Base-by-base conservation (phyloP, 2,888 invertebrate species). In the Fabriciana adippe region DNA sequence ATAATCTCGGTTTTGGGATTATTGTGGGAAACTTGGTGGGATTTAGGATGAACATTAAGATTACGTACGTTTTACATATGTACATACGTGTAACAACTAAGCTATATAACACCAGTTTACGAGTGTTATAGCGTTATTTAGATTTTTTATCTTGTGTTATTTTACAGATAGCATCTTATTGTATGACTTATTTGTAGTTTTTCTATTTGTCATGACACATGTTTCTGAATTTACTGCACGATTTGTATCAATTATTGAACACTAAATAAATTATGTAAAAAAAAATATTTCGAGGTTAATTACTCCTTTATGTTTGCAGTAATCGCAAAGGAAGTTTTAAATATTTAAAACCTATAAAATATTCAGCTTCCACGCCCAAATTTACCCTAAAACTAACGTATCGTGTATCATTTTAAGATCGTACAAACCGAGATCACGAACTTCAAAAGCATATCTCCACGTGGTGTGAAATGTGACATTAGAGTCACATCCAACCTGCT, bases 401-500 rank as follows among this genome's bases (percentile, higher is more conserved):
- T 66, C 53, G 41, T 45, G 26, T 51, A 64, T 71, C 69, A 71
- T 71, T n/a, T 51, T 61, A 60, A 67, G 67, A 72, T 74, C 72
- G 67, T 65, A 65, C 68, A 51, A 69, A 67, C 71, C 16, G 60
- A 71, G 67, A 71, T 66, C 68, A 70, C 67, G 68, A 66, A 63
- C 66, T 63, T 69, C 69, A 55, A 71, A 72, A 67, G 66, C 59
- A 66, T 66, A 74, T 69, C 64, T 69, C 68, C 70, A 72, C 70
- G 66, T 74, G 69, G 72, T 70, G 73, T 74, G 70, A 74, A 74
- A 68, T 71, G 73, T 67, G 72, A 70, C 72, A 69, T 73, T 67
- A 67, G 59, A 57, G 64, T 64, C 72, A 69, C 71, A 69, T 69
- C 61, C 62, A 65, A 55, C 63, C 57, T 59, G 47, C 54, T 67